Base-by-base conservation (phyloP, 2,888 invertebrate genomes). In the Polyommatus iphigenia region DNA sequence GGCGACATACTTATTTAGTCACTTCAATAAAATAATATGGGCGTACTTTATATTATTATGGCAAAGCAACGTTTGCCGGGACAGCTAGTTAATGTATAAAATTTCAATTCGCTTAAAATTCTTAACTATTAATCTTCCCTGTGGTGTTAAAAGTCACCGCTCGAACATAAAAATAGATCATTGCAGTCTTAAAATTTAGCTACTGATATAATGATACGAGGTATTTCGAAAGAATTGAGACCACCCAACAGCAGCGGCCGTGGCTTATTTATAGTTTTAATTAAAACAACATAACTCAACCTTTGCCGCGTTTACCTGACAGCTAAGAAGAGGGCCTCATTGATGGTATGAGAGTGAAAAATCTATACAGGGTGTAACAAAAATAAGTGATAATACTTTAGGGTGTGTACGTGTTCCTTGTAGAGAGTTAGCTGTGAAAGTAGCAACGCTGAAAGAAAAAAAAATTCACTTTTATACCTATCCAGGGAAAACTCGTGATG, bases 241-340 rank as follows among this genome's bases (percentile, higher is more conserved):
- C 91, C 92, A 91, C 92, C 91, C 92, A 89, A 82, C 83, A 82
- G 83, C 85, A 85, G 87, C 86, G 86, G 85, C 83, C 84, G 82
- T 79, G 80, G 80, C 83, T 90, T 89, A 91, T 92, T 93, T 93
- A 92, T 92, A 90, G 91, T 90, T 88, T 91, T 92, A 93, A 93
- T 93, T 93, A 93, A 92, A 90, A 89, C 90, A 88, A 89, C 91
- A 91, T 92, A 93, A 91, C 87, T 90, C 89, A 87, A 84, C 85
- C 85, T 83, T 85, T 84, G 85, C 87, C 87, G 89, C 87, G 87
- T 85, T 87, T 87, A 83, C 85, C 85, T 86, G 90, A 89, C 91
- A 90, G 88, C 83, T 87, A 67, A 67, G 67, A 67, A 29, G 8
- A 67, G 67, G 67, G 29, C 29, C 67, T 32, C 29, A 67, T 15